Evolutionary conservation across 2,797 vertebrate species (phyloP).

Genomic region (Nannoperca obscura): DNA sequence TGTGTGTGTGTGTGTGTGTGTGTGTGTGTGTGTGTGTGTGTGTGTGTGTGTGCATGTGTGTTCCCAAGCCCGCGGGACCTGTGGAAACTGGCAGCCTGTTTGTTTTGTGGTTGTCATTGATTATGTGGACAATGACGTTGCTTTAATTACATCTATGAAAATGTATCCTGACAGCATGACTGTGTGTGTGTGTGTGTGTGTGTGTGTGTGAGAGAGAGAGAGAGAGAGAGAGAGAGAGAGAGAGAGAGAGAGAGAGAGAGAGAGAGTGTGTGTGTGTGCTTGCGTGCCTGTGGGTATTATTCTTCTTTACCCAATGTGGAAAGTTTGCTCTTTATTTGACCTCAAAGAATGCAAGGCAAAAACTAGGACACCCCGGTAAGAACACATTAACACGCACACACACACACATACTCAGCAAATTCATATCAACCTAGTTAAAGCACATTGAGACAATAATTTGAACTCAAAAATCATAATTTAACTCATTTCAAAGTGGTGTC

Average conservation of each 20-base stretch:
- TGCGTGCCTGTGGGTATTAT: slow-evolving; percentile 41
- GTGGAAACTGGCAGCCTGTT: slow-evolving; percentile 41
- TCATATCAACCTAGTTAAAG: slow-evolving; percentile 40
- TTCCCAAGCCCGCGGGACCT: slow-evolving; percentile 10
- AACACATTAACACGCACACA: slow-evolving; percentile 19
- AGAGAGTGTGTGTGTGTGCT: not conserved
- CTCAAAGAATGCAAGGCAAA: slow-evolving; percentile 64
- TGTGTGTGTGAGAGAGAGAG: not conserved
- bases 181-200: slow-evolving; percentile 1
- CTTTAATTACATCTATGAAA: slow-evolving; percentile 65
- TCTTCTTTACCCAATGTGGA: slow-evolving; percentile 59
- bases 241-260: too few species aligned
- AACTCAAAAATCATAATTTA: not conserved
- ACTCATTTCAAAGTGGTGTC: not conserved
- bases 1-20: slow-evolving; percentile 10
- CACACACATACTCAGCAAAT: slow-evolving; percentile 40
- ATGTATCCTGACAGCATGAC: slow-evolving; percentile 68
- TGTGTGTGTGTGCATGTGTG: slow-evolving; percentile 6
- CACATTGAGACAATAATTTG: not conserved
- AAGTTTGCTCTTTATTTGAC: slow-evolving; percentile 72
- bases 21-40: slow-evolving; percentile 6
- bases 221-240: too few species aligned
- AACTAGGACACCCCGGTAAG: slow-evolving; percentile 64
- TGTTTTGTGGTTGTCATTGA: slow-evolving; percentile 59
- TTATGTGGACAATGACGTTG: slow-evolving; percentile 57